Conservation (phyloP, 2,888 invertebrate genomes). For the Andricus curvator region DNA sequence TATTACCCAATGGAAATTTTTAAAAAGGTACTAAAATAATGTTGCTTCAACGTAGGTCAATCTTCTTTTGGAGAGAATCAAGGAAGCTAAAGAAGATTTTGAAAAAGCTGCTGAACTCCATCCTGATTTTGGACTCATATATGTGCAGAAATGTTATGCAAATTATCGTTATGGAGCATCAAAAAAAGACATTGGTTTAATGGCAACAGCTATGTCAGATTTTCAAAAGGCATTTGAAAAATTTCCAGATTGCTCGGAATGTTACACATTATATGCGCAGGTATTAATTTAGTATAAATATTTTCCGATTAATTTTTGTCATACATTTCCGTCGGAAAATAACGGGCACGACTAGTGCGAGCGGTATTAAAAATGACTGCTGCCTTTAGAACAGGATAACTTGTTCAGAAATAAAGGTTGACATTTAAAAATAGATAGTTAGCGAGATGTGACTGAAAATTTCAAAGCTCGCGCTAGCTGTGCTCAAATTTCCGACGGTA, state of each 20-base stretch:
- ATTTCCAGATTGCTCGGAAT: constrained; percentile 92
- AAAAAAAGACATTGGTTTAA: constrained; percentile 81
- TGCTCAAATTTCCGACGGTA: no score
- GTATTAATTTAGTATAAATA: constrained; percentile 75
- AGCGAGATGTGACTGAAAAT: no score
- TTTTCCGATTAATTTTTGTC: no score
- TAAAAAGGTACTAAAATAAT: no score
- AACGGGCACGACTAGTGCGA: no score
- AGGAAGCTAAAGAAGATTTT: constrained; percentile 91
- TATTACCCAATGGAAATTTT: no score
- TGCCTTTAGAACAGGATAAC: no score
- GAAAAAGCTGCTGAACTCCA: constrained; percentile 89
- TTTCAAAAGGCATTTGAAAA: constrained; percentile 88
- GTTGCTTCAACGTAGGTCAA: constrained; percentile 82
- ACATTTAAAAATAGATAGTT: no score
- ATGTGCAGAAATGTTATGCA: constrained; percentile 94
- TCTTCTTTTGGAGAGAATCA: constrained; percentile 88
- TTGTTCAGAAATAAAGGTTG: no score
- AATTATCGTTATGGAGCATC: constrained; percentile 87
- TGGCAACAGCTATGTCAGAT: constrained; percentile 84
- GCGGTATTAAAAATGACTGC: no score
- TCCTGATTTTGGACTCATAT: constrained; percentile 91
- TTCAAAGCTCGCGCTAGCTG: no score
- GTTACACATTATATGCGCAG: constrained; percentile 93
- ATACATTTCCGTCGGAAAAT: neutral